Evolutionary conservation across 2,113 vertebrate species (phyloP).

Genomic region (Oenanthe oenanthe): DNA sequence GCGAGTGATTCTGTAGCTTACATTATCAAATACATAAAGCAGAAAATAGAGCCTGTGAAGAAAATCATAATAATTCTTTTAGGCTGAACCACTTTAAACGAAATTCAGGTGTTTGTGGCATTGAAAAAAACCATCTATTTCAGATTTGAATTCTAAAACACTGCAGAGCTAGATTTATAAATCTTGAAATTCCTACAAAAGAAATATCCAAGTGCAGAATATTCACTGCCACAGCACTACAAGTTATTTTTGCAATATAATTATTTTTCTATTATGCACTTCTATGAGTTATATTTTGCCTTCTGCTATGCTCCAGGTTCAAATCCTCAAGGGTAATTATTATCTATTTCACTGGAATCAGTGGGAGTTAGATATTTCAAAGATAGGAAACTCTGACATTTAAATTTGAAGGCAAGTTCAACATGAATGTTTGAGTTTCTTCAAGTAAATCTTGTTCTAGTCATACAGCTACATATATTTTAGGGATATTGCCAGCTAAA

Average conservation of each 20-base stretch:
- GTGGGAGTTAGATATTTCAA: constrained; percentile 11
- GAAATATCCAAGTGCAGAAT: background rate
- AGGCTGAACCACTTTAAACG: background rate
- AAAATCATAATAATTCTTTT: background rate
- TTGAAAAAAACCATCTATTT: background rate
- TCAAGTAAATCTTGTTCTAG: background rate
- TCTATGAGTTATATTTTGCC: constrained; percentile 26
- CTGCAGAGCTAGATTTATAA: background rate
- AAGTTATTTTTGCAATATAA: background rate
- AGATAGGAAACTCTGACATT: background rate
- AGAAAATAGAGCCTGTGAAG: background rate
- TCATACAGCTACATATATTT: background rate
- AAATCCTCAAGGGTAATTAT: background rate
- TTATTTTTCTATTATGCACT: background rate
- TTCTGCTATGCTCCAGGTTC: background rate
- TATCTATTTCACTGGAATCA: constrained; percentile 28
- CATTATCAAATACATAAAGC: background rate
- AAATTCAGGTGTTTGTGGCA: background rate
- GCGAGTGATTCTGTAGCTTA: background rate
- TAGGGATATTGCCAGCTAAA: background rate
- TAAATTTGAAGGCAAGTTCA: background rate
- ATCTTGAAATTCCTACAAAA: background rate
- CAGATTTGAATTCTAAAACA: background rate
- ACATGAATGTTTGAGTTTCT: background rate
- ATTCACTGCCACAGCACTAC: background rate